Base-by-base conservation (phyloP, 2,888 invertebrate genomes). In the Pantelozetes paolii region DNA sequence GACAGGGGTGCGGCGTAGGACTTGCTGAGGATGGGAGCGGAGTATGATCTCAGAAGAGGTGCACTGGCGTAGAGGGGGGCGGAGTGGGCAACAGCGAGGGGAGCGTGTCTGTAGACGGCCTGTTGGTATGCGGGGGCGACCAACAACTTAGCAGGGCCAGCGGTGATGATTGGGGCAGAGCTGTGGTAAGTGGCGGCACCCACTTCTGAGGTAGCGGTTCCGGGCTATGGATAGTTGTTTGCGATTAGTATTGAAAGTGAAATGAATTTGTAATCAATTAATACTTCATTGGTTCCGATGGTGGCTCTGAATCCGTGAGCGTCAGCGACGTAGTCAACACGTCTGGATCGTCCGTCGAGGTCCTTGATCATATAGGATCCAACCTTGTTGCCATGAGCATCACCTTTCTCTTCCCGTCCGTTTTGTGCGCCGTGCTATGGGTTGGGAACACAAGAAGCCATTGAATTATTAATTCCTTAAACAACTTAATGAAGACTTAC, bases 281-380 rank as follows among this genome's bases (percentile, higher is more conserved):
- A 20, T 57, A 64, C 62, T 36, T 71, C 71, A 26, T 71, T 71
- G 45, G 71, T 71, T 36, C 57, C 54, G 23, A 71, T 57, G 57
- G 50, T 71, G 50, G 57, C 71, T 71, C 71, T 50, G 54, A 71
- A 71, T 48, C 71, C 71, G 48, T 54, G 48, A 36, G 50, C 71
- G 20, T 71, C 71, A 40, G 71, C 71, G 1, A 71, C 57, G 13
- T 71, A 71, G 54, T 71, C 71, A 5, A 71, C 71, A 54, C 71
- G 71, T 71, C 71, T 50, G 15, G 40, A 40, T 54, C 71, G 1
- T 13, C 71, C 71, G n/a, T 71, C 71, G n/a, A 9, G 20, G 23
- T 57, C 71, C 40, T 71, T 50, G 15, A 71, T 71, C 1, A 15
- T 71, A n/a, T 71, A 71, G 3, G 50, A 57, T 1, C 71, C 71